Evolutionary conservation across 2,888 invertebrate genomes (phyloP), one percentile per base, ranked within the genome.

Genomic region (Athripsodes cinereus): DNA sequence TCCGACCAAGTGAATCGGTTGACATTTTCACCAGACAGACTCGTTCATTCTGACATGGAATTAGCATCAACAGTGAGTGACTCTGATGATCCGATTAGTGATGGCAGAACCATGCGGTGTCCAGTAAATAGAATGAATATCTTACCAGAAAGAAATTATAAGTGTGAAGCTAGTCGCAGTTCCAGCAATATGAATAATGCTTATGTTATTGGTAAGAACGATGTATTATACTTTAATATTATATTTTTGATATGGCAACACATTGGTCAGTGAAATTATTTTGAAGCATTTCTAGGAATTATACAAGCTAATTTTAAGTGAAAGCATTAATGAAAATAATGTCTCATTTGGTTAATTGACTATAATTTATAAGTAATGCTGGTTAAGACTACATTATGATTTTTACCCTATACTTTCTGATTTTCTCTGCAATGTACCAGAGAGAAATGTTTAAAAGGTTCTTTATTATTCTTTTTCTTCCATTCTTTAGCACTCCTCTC

Each of bases 41-140:
- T 64, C 10, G 62, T 60, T 16, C 64, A 63, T 5, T 70, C 73
- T 48, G 77, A 77, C 56, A 72, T 71, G 58, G 78, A 79, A 50
- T 66, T 78, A 44, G 70, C 71, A 2, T 72, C 72, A 52, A 71
- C 72, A 2, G 76, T 77, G 2, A 79, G 79, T 69, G 79, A 79
- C 65, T 78, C 78, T 31, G 79, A 79, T 68, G 78, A 78, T 61
- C 67, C 57, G 11, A 60, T 64, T 13, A 71, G 70, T 53, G 76
- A 78, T 46, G 74, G 66, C 26, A 68, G 78, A 64, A 76, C 74
- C 22, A 80, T 80, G 59, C 75, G 76, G 59, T 77, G 80, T 60
- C 76, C 75, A 66, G 68, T 79, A 11, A 74, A 79, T 61, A 77
- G 77, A 59, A 79, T 79, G 79, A 70, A 77, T 61, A 65, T 79